Percentiles rank a stretch among this genome's conserved stretches.
Conservation (phyloP, 2,113 vertebrate genomes). For the Sinocyclocheilus rhinocerous region DNA sequence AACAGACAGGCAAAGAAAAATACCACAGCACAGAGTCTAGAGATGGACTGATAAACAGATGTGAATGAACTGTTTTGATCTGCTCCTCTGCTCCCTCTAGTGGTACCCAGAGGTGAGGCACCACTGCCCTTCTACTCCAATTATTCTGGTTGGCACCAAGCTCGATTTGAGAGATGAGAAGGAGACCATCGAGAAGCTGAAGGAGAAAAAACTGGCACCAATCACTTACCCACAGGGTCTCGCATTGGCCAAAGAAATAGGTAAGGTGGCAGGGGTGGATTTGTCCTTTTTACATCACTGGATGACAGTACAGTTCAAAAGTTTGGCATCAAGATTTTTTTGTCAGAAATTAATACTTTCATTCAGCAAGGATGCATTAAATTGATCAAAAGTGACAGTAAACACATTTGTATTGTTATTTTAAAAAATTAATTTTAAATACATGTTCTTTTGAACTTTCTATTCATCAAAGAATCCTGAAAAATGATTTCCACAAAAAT, state of each 20-base stretch:
- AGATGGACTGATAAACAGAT: neutral
- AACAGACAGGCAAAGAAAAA: neutral
- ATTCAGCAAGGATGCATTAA: neutral
- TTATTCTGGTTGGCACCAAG: conserved; percentile 96
- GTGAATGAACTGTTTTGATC: neutral
- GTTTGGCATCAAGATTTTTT: neutral
- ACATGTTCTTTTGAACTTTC: neutral
- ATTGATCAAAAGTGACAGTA: too few species aligned
- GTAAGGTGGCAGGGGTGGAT: conserved; percentile 64
- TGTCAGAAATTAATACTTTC: neutral
- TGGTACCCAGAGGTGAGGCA: conserved; percentile 97
- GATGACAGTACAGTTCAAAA: neutral
- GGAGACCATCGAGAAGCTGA: conserved; percentile 96
- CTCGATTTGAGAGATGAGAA: conserved; percentile 96
- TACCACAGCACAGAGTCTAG: neutral
- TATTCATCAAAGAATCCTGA: too few species aligned
- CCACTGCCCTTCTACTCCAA: conserved; percentile 97
- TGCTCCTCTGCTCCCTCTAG: conserved; percentile 64
- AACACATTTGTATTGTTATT: too few species aligned
- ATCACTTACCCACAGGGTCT: conserved; percentile 97
- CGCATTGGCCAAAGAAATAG: conserved; percentile 96
- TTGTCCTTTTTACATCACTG: neutral
- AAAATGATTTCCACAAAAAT: too few species aligned
- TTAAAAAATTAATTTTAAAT: neutral
- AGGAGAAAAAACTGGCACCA: conserved; percentile 94